Evolutionary conservation across 2,888 invertebrate species (phyloP).

Genomic region (Andrena hattorfiana): DNA sequence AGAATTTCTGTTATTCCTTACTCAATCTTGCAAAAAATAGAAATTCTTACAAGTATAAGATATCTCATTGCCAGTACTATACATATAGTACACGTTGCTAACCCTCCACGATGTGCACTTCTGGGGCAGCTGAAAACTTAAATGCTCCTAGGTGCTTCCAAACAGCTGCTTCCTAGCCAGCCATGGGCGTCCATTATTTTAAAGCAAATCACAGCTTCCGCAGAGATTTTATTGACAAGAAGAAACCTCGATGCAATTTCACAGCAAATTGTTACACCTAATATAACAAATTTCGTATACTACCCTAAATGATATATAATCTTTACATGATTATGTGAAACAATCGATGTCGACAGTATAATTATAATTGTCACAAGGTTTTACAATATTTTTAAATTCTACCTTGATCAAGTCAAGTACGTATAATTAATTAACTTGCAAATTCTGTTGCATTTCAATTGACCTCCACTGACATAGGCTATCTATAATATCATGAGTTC

Average conservation of each 20-base stretch:
- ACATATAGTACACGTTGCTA: background rate
- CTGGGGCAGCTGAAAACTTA: conserved; percentile 18
- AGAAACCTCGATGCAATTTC: background rate
- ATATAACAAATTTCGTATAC: background rate
- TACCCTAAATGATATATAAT: too few relatives aligned
- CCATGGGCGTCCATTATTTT: background rate
- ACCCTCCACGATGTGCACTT: background rate
- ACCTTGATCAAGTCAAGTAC: too few relatives aligned
- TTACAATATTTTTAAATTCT: too few relatives aligned
- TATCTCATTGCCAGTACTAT: background rate
- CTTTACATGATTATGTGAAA: too few relatives aligned
- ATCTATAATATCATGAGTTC: background rate
- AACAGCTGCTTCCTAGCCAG: conserved; percentile 23
- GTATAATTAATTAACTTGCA: background rate
- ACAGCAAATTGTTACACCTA: background rate
- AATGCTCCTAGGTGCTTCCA: background rate
- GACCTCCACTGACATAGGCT: background rate
- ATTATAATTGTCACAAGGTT: too few relatives aligned
- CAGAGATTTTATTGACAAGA: background rate
- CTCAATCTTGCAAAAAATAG: background rate
- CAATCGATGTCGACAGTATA: too few relatives aligned
- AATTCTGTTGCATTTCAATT: background rate
- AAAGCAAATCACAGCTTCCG: conserved; percentile 6
- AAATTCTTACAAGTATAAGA: background rate
- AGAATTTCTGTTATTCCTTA: background rate